These are phyloP conservation scores for Tragulus kanchil DNA, from an alignment of 2,113 vertebrate genomes.

Conservation along the genomic window DNA sequence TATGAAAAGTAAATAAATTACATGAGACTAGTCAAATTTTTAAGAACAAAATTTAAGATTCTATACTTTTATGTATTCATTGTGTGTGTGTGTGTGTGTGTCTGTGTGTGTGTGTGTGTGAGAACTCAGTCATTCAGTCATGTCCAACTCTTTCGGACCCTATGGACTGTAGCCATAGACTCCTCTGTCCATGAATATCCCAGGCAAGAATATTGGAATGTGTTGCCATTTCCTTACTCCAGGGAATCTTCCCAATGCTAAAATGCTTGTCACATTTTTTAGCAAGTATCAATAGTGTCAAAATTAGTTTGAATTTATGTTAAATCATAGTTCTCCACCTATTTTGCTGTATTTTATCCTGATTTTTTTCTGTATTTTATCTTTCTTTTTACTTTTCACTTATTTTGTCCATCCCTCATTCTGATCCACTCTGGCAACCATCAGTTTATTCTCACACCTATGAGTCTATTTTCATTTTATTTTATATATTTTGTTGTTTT, in stretches of 20 bases:
- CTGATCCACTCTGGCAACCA: not conserved
- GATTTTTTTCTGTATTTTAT: too few species aligned
- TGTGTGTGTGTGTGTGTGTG: not conserved
- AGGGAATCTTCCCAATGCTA: not conserved
- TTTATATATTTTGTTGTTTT: not conserved
- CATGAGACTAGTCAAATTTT: not conserved
- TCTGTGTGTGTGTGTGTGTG: not conserved
- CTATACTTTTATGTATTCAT: not conserved
- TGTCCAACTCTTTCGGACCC: not conserved
- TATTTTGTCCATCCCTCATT: not conserved
- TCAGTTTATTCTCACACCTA: not conserved
- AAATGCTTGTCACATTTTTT: not conserved
- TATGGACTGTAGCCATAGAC: not conserved
- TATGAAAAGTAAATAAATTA: not conserved
- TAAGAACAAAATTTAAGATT: not conserved
- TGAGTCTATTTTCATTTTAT: not conserved
- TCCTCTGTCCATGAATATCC: not conserved
- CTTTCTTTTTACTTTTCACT: too few species aligned
- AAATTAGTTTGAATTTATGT: not conserved
- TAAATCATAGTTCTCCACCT: not conserved
- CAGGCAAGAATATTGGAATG: accelerated
- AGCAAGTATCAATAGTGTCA: not conserved
- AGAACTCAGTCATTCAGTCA: not conserved
- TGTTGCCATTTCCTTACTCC: not conserved
- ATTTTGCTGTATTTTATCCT: too few species aligned